Evolutionary conservation across 92 coral and sea anemone species (phyloP).

Genomic region (Scolanthus callimorphus): DNA sequence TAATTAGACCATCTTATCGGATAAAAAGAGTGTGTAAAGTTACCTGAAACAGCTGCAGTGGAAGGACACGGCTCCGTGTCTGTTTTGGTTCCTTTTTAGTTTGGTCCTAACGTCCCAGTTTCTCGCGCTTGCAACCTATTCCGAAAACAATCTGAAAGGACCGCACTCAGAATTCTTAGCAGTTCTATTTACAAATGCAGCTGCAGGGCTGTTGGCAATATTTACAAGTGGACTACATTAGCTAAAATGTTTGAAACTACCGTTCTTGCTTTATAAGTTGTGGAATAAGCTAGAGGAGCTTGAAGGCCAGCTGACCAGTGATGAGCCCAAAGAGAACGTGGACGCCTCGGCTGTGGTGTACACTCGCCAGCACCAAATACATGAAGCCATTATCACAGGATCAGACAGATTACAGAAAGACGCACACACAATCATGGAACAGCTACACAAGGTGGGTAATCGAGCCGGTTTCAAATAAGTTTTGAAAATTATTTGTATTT

Average conservation of each 20-base stretch:
- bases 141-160: too few relatives aligned
- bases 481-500: too few relatives aligned
- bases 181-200: background rate
- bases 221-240: background rate
- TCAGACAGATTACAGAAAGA: constrained; percentile 93
- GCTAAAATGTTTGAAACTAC: too few relatives aligned
- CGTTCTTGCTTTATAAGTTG: constrained; percentile 58
- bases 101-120: too few relatives aligned
- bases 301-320: constrained; percentile 90
- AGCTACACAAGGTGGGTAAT: constrained; percentile 65
- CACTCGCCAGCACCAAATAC: constrained; percentile 82
- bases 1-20: too few relatives aligned
- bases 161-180: too few relatives aligned
- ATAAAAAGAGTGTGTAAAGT: too few relatives aligned
- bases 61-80: too few relatives aligned
- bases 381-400: constrained; percentile 81
- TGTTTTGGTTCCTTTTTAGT: too few relatives aligned
- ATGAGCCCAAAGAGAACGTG: constrained; percentile 97
- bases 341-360: constrained; percentile 84
- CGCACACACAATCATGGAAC: constrained; percentile 79
- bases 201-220: background rate
- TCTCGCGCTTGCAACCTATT: too few relatives aligned
- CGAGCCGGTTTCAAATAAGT: background rate
- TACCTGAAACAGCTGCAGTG: too few relatives aligned
- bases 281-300: constrained; percentile 72